phyloP scores from a whole-genome alignment of 2,113 vertebrate species.

The Podiceps cristatus region DNA sequence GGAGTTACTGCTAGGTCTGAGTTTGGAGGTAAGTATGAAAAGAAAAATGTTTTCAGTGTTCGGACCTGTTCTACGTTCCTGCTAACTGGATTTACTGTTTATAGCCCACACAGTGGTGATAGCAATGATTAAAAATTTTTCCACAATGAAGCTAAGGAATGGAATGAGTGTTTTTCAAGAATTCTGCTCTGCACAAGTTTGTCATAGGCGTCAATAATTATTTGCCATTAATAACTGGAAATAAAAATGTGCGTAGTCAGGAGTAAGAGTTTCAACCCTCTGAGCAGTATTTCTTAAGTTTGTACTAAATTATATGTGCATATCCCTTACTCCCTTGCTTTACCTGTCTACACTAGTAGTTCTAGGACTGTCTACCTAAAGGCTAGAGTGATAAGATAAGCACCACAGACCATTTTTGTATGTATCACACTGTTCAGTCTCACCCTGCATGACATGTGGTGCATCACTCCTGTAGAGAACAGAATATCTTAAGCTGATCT shows the following conservation, averaged over 20 bases:
- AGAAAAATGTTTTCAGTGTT: neutral
- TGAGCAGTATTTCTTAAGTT: neutral
- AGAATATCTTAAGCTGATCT: neutral
- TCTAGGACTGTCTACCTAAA: neutral
- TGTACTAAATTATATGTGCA: neutral
- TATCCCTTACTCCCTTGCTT: neutral
- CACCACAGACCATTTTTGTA: fast-evolving
- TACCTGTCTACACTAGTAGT: neutral
- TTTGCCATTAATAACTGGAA: neutral
- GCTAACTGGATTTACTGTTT: neutral
- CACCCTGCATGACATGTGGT: neutral
- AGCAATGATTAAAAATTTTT: neutral
- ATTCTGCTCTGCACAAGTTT: neutral
- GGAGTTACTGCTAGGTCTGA: neutral
- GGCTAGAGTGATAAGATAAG: no score
- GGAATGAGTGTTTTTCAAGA: neutral
- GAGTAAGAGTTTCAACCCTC: neutral
- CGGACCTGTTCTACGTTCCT: neutral
- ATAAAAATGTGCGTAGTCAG: neutral
- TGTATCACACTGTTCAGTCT: neutral
- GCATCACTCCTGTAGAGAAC: neutral
- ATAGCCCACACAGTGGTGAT: neutral
- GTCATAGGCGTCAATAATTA: neutral
- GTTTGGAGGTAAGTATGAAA: neutral
- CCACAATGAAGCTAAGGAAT: neutral